phyloP scores from a whole-genome alignment of 2,888 invertebrate species.

The Hipparchia semele region DNA sequence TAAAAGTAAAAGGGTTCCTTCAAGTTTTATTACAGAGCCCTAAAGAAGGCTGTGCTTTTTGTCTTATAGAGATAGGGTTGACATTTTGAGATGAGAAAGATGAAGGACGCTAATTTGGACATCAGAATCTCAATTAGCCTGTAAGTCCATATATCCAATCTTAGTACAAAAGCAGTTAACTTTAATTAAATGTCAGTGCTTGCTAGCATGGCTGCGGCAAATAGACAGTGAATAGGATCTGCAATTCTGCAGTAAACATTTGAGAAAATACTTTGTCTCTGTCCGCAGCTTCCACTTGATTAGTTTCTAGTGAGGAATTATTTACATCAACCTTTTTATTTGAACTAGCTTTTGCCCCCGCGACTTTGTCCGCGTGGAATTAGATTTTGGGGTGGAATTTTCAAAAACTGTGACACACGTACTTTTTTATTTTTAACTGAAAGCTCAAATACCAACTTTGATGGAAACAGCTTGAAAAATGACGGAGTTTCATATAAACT shows the following conservation, averaged over 20 bases:
- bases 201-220: constrained; percentile 69
- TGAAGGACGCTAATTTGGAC: not conserved
- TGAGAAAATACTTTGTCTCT: constrained; percentile 59
- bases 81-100: not conserved
- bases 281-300: constrained; percentile 20
- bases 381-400: too few species aligned
- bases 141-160: constrained; percentile 45
- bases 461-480: too few species aligned
- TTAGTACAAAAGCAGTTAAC: constrained; percentile 58
- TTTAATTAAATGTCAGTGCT: constrained; percentile 76
- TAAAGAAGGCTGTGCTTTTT: too few species aligned
- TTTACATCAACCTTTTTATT: not conserved
- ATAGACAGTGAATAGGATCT: constrained; percentile 65
- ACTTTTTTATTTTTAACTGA: too few species aligned
- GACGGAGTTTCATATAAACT: too few species aligned
- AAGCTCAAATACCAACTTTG: too few species aligned
- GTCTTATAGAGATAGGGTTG: too few species aligned
- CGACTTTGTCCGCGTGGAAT: too few species aligned
- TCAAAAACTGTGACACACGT: too few species aligned
- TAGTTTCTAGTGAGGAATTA: constrained; percentile 3
- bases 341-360: not conserved
- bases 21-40: too few species aligned
- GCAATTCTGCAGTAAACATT: constrained; percentile 55
- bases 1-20: too few species aligned
- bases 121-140: constrained; percentile 3